phyloP scores from a whole-genome alignment of 2,797 vertebrate species.

The Vultur gryphus region DNA sequence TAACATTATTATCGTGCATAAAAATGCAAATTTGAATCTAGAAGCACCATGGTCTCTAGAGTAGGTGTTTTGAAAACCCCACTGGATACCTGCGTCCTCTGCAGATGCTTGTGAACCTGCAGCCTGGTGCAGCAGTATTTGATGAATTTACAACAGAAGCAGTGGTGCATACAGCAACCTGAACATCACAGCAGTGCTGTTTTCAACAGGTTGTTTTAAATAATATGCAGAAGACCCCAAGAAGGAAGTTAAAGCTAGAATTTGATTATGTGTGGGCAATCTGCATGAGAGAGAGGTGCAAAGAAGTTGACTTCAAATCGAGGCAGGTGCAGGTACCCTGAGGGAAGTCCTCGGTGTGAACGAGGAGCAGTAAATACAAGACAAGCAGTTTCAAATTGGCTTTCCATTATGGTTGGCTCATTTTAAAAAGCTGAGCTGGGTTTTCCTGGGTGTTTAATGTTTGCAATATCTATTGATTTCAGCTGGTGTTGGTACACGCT shows the following conservation, averaged over 20 bases:
- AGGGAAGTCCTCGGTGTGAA: background rate
- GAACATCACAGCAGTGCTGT: fast-evolving
- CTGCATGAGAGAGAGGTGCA: background rate
- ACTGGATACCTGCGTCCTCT: background rate
- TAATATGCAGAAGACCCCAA: background rate
- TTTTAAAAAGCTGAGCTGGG: background rate
- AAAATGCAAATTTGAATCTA: background rate
- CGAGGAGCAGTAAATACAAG: background rate
- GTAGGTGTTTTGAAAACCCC: background rate
- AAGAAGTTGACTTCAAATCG: fast-evolving
- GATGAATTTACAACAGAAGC: no score
- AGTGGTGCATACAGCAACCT: background rate
- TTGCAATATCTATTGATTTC: conserved; percentile 3
- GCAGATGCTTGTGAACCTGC: background rate
- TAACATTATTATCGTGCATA: background rate
- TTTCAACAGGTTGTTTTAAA: background rate
- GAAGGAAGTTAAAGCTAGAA: background rate
- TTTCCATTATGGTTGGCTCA: background rate
- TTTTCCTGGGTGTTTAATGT: conserved; percentile 30
- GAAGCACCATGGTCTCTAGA: background rate
- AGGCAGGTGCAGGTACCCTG: background rate
- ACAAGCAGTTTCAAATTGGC: background rate
- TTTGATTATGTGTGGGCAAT: background rate
- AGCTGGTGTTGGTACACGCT: background rate
- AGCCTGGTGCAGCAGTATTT: background rate